Evolutionary conservation across 1,140 invertebrate genomes (phyloP).

Genomic region (Bacillus rossius): DNA sequence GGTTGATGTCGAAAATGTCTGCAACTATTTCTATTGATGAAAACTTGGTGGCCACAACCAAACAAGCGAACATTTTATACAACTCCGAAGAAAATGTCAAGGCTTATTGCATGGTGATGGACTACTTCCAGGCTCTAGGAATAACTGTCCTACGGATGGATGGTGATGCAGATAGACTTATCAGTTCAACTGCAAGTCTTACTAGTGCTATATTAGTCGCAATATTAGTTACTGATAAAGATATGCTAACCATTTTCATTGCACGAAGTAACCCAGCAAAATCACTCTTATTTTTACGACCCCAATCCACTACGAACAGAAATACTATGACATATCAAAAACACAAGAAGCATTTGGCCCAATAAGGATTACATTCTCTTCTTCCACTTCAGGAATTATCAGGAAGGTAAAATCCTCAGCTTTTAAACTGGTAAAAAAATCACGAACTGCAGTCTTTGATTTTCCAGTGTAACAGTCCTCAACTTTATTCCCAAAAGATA

Average conservation of each 20-base stretch:
- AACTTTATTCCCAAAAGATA: slow-evolving; percentile 1
- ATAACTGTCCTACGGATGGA: slow-evolving; percentile 11
- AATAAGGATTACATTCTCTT: slow-evolving; percentile 13
- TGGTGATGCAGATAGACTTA: slow-evolving; percentile 16
- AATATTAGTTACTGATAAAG: slow-evolving; percentile 8
- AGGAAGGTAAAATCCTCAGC: slow-evolving; percentile 15
- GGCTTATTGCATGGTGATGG: slow-evolving; percentile 6
- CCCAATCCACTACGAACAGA: not conserved
- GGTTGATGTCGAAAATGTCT: not conserved
- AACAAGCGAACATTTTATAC: slow-evolving; percentile 13
- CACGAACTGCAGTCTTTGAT: slow-evolving; percentile 1
- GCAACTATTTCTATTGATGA: slow-evolving; percentile 12
- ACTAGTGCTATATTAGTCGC: not conserved
- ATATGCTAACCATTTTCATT: slow-evolving; percentile 14
- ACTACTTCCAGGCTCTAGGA: slow-evolving; percentile 1
- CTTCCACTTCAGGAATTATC: slow-evolving; percentile 15
- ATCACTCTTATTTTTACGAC: slow-evolving; percentile 4
- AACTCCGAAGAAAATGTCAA: slow-evolving; percentile 12
- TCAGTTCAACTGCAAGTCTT: slow-evolving; percentile 9
- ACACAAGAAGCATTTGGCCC: not conserved
- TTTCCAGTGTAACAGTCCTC: slow-evolving; percentile 5
- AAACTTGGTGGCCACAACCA: not conserved
- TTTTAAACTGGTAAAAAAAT: slow-evolving; percentile 10
- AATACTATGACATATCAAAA: not conserved
- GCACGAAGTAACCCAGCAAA: not conserved